phyloP scores from a whole-genome alignment of 2,113 vertebrate genomes.

The Sciurus niger region DNA sequence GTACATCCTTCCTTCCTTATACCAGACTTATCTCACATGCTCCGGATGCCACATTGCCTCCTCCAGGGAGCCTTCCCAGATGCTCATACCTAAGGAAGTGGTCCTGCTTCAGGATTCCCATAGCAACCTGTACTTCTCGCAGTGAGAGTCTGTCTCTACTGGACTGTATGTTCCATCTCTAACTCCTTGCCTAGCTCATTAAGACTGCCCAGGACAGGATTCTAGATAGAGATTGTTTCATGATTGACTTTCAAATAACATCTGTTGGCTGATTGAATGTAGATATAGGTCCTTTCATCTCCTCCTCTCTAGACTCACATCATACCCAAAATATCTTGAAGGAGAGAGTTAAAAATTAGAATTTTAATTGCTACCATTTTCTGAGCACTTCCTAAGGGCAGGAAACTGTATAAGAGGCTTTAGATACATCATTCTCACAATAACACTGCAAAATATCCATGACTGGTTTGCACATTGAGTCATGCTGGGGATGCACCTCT shows the following conservation, averaged over 20 bases:
- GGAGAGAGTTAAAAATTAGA: neutral
- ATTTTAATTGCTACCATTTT: neutral
- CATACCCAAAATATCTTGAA: neutral
- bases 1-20: neutral
- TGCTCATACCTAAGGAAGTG: neutral
- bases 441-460: accelerated
- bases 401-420: neutral
- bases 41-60: neutral
- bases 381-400: neutral
- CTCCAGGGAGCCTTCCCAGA: neutral
- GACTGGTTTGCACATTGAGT: neutral
- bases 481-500: neutral
- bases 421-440: neutral
- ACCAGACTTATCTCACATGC: neutral
- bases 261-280: neutral
- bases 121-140: neutral
- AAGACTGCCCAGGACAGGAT: neutral
- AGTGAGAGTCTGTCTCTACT: neutral
- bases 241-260: neutral
- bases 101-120: neutral
- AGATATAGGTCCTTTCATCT: too few species aligned
- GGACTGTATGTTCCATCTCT: too few species aligned
- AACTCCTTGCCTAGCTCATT: neutral
- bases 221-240: neutral
- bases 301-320: neutral